Evolutionary conservation across 2,797 vertebrate species (phyloP).

Genomic region (Bufotes viridis): DNA sequence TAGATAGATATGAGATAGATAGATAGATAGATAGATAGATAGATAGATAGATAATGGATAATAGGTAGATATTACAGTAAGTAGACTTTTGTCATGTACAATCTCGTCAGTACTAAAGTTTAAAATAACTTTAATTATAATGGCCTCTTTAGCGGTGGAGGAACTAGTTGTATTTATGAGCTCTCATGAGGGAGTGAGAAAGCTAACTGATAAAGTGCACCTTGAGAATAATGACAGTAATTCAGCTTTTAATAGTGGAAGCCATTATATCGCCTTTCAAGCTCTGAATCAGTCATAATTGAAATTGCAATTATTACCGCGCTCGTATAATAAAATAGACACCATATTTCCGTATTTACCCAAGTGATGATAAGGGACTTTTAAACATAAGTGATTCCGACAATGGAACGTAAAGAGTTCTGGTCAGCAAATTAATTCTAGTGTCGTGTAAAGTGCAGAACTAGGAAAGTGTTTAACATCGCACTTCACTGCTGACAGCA

Average conservation of each 20-base stretch:
- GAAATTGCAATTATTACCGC: constrained; percentile 69
- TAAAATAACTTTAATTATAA: constrained; percentile 58
- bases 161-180: constrained; percentile 59
- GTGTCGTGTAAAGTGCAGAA: constrained; percentile 20
- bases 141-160: constrained; percentile 33
- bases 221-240: constrained; percentile 67
- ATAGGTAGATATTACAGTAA: neutral
- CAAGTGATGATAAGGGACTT: constrained; percentile 54
- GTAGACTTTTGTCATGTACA: neutral
- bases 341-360: constrained; percentile 55
- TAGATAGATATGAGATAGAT: too few species aligned
- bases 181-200: constrained; percentile 63
- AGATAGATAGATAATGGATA: neutral
- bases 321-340: constrained; percentile 56
- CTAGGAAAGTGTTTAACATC: constrained; percentile 25
- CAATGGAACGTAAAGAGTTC: constrained; percentile 40
- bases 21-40: neutral
- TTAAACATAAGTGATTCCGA: constrained; percentile 50
- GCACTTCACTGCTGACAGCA: neutral
- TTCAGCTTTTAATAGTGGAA: constrained; percentile 67
- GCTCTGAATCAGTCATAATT: constrained; percentile 69
- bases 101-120: constrained; percentile 33
- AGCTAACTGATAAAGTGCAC: constrained; percentile 68
- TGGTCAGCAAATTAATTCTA: constrained; percentile 52
- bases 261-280: constrained; percentile 67